Evolutionary conservation across 2,888 invertebrate genomes (phyloP), one percentile per base, ranked within the genome.

Genomic region (Notodonta dromedarius): DNA sequence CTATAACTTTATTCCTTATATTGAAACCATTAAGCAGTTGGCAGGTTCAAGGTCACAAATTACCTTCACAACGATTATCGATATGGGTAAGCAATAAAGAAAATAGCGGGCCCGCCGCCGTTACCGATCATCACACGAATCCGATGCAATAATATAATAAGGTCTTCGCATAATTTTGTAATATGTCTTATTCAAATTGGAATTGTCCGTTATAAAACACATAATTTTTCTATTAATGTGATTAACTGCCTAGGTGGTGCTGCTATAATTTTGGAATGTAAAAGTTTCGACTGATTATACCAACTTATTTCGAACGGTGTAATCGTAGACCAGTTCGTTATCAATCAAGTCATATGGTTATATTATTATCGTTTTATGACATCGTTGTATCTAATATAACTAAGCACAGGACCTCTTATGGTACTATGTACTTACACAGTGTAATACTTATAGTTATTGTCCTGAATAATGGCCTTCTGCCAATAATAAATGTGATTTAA

Each of bases 41-140:
- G 70, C 71, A 79, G 78, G 80, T 75, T 79, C 75, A 80, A 83
- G 84, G 84, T 85, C 78, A 84, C 82, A 73, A 70, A 77, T 78
- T 68, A 74, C 79, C 78, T 75, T 61, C 67, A 61, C 68, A 77
- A 69, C 70, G 70, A 71, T 73, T 76, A 73, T 76, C 73, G 73
- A 79, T 77, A 78, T 58, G 70, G 66, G 68, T 69, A 70, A 67
- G 73, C 74, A 71, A 75, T 78, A 75, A 75, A 79, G 73, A 72
- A 79, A 68, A 76, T 79, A 77, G 77, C 76, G 77, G 79, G 59
- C 55, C 64, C 35, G 58, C 59, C 35, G 58, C 58, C 68, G 63
- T 65, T 70, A 77, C 73, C 71, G 77, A 78, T 78, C 69, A 67
- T 73, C 62, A 55, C 39, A 55, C 75, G 69, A 76, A 78, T 77